phyloP scores from a whole-genome alignment of 2,113 vertebrate species.

The Oostethus manadensis region DNA sequence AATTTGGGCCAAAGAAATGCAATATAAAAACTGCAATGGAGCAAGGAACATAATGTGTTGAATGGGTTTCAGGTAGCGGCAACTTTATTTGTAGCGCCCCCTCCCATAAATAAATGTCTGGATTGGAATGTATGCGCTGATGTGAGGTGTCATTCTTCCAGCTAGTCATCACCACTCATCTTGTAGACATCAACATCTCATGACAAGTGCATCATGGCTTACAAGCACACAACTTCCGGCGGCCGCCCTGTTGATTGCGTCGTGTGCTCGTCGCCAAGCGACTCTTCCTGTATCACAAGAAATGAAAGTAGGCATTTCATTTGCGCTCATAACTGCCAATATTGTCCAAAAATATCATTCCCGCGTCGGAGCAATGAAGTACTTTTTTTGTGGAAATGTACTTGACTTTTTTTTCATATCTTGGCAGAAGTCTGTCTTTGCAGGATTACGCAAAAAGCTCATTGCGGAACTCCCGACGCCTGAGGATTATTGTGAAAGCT shows the following conservation, averaged over 20 bases:
- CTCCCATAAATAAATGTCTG: too few species aligned
- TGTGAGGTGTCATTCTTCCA: too few species aligned
- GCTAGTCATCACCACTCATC: background rate
- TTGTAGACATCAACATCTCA: background rate
- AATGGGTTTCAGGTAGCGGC: too few species aligned
- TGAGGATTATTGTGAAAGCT: constrained; percentile 10
- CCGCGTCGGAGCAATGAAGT: background rate
- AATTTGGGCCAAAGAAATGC: too few species aligned
- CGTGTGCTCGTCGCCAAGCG: background rate
- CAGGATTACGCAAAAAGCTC: constrained; percentile 7
- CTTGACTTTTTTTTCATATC: background rate
- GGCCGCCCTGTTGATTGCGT: constrained; percentile 1
- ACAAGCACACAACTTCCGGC: background rate
- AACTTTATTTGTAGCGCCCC: too few species aligned
- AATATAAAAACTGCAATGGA: too few species aligned
- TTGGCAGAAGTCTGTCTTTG: constrained; percentile 5
- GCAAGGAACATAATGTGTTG: too few species aligned
- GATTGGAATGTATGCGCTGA: too few species aligned
- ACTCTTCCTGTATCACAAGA: background rate
- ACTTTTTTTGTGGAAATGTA: background rate
- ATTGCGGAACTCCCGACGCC: background rate
- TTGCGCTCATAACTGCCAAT: background rate
- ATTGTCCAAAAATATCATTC: background rate
- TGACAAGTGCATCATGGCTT: background rate
- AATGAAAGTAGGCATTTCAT: background rate